Base-by-base conservation (phyloP, 2,113 vertebrate species). In the Piaya cayana region DNA sequence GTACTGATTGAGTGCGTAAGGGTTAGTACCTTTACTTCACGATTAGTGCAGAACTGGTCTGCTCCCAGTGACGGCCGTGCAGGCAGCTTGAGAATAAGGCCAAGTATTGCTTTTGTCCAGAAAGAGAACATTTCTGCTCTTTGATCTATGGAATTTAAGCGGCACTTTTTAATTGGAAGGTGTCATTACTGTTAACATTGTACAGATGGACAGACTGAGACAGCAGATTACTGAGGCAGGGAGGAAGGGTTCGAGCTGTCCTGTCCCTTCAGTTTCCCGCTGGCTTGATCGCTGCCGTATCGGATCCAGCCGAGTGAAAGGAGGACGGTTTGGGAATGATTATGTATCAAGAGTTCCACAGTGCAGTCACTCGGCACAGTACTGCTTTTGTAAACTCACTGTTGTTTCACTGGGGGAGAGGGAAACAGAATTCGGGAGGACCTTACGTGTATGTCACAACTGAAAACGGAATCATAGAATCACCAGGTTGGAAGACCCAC, bases 241-340 rank as follows among this genome's bases (percentile, higher is more conserved):
- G 43, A 88, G 58, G 64, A 83, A 25, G 43, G 59, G 69, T 76
- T 13, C 0, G 1, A 84, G 50, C 50, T 85, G 58, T 79, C 70
- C 45, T 47, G 53, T 68, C 74, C 42, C 74, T 64, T 42, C 34
- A 18, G 58, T 52, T 70, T 82, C 67, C 72, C 68, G 52, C 60
- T 63, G 52, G 53, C 45, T 58, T 3, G 1, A 26, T 3, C 5
- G 64, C 72, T 83, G 63, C 34, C 0, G 0, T 52, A 32, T 50
- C 19, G 39, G 64, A 55, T 88, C 80, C 0, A 0, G 47, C 63
- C 16, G 58, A 43, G 47, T 70, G 86, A 86, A 27, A 2, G 1
- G n/a, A 89, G 91, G 34, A 16, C 1, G 1, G 19, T 72, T 69
- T 60, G 83, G 29, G 22, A 45, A 34, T 21, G 30, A 19, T 75